Percentiles rank a stretch among this genome's conserved stretches.
These are phyloP conservation scores for Mimumesa dahlbomi DNA, from an alignment of 2,888 invertebrate species.

Conservation along the genomic window DNA sequence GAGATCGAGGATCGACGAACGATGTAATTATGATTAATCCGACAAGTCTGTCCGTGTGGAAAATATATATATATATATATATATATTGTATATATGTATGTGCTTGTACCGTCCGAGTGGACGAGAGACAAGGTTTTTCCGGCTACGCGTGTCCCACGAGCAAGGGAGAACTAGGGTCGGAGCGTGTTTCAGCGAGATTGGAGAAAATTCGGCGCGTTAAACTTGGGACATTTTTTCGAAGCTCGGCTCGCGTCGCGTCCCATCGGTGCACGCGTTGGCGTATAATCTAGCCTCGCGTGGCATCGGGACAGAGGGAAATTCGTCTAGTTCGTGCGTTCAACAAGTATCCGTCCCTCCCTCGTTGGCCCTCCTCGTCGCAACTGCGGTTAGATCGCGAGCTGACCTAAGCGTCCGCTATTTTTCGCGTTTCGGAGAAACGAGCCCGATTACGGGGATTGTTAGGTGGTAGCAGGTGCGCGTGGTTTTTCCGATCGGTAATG, in stretches of 20 bases:
- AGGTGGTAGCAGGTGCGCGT: conserved; percentile 59
- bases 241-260: background rate
- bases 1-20: conserved; percentile 3
- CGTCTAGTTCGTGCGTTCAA: conserved; percentile 64
- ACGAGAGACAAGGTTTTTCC: too few relatives aligned
- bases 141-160: too few relatives aligned
- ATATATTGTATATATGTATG: too few relatives aligned
- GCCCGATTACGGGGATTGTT: conserved; percentile 1
- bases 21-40: conserved; percentile 23
- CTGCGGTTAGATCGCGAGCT: conserved; percentile 39
- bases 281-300: conserved; percentile 48
- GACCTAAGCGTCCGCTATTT: conserved; percentile 16
- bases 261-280: conserved; percentile 9
- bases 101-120: too few relatives aligned
- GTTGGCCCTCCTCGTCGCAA: background rate
- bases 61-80: too few relatives aligned
- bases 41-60: too few relatives aligned
- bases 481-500: conserved; percentile 67
- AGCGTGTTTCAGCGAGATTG: background rate
- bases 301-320: conserved; percentile 57
- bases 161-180: background rate
- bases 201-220: too few relatives aligned
- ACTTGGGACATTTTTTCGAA: background rate
- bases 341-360: conserved; percentile 58
- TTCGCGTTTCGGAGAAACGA: conserved; percentile 9